Base-by-base conservation (phyloP, 2,888 invertebrate species). In the Phrixothrix hirtus region DNA sequence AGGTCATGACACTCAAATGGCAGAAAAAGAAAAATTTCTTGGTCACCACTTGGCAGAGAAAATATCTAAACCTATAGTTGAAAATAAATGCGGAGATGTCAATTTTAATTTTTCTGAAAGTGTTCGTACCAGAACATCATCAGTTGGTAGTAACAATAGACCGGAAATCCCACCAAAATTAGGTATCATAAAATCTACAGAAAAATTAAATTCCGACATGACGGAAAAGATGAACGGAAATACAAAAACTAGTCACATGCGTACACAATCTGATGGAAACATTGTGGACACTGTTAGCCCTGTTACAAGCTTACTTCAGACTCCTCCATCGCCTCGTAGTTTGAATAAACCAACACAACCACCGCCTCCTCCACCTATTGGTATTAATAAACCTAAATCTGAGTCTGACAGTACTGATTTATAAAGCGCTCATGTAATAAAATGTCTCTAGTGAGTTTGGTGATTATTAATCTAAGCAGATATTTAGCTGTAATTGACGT, bases 191-290 rank as follows among this genome's bases (percentile, higher is more conserved):
- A 67, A 64, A 34, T 62, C 67, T 13, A 67, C 59, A 29, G 70
- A 68, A 47, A 66, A 64, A 46, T 50, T 68, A 39, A 64, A 67
- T 26, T 37, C 39, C 4, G 61, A 58, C 16, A 29, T 46, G 3
- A 41, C 21, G 5, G 65, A 66, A 42, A 66, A 56, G 41, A 37
- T 64, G 10, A 69, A 70, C 51, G 70, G 70, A 49, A 68, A 71
- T 63, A 59, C 64, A 16, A 63, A 58, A 57, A 66, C 67, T 65
- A 62, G 72, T 71, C 77, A 76, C 62, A 68, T 62, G 45, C 73
- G 77, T 46, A 75, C 76, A 32, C 67, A 74, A 56, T 77, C 77
- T 14, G 77, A 77, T 56, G 77, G 78, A 4, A 75, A 76, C 60
- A 67, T 76, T 27, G 68, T 74, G 34, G 75, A 76, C 56, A 47